phyloP scores from a whole-genome alignment of 2,113 vertebrate genomes.

The Tenrec ecaudatus region DNA sequence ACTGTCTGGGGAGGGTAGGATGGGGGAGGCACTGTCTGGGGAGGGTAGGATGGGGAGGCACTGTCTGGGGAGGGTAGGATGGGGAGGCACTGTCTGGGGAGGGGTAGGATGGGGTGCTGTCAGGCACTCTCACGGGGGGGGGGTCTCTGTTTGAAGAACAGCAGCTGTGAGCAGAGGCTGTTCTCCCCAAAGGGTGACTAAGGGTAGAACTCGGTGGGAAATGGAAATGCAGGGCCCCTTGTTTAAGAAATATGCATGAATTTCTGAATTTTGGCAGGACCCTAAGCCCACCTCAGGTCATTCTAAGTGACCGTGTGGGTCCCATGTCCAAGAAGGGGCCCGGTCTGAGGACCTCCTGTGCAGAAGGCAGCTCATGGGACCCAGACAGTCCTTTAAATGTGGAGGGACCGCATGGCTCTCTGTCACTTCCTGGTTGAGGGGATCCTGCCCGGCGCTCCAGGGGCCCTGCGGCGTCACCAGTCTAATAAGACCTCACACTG shows the following conservation, averaged over 20 bases:
- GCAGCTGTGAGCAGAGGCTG: background rate
- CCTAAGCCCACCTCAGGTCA: background rate
- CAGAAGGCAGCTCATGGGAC: background rate
- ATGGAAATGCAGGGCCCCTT: background rate
- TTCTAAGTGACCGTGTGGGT: background rate
- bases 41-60: no score
- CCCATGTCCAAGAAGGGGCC: accelerated
- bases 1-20: no score
- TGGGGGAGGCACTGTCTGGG: no score
- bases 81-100: no score
- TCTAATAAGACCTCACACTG: background rate
- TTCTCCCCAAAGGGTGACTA: background rate
- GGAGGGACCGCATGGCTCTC: background rate
- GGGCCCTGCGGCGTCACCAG: background rate
- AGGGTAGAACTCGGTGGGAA: background rate
- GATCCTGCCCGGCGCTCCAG: background rate
- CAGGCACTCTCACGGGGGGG: background rate
- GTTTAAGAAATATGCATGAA: background rate
- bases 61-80: no score
- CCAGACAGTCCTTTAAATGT: background rate
- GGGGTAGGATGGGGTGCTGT: background rate
- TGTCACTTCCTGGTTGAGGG: accelerated
- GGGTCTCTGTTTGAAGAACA: background rate
- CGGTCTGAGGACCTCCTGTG: background rate
- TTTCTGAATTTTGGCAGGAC: background rate